Conservation (phyloP, 2,797 vertebrate genomes). For the Molossus alvarezi region DNA sequence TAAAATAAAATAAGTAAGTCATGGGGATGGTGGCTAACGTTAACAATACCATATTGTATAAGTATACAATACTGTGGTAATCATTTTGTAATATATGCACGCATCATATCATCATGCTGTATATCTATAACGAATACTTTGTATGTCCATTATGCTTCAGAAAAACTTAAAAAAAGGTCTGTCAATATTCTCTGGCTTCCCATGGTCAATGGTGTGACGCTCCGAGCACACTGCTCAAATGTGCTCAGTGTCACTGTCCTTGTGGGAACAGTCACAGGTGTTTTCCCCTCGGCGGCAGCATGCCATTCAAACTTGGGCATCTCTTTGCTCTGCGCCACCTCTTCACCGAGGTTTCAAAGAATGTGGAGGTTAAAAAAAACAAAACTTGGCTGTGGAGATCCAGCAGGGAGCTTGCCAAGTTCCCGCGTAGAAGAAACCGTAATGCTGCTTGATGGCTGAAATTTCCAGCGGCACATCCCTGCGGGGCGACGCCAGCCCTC, state of each 20-base stretch:
- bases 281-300: not conserved
- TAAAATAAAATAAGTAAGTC: not conserved
- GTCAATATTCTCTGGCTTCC: not conserved
- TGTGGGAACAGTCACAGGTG: not conserved
- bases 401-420: not conserved
- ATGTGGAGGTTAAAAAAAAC: not conserved
- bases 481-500: accelerated
- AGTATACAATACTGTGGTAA: not conserved
- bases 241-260: not conserved
- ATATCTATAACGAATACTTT: not conserved
- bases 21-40: not conserved
- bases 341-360: not conserved
- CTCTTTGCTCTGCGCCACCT: not conserved
- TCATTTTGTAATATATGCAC: not conserved
- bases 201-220: not conserved
- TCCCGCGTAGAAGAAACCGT: not conserved
- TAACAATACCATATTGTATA: not conserved
- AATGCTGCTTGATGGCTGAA: not conserved
- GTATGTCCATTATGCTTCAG: not conserved
- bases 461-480: not conserved
- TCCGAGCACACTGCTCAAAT: accelerated
- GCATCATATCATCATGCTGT: not conserved
- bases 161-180: not conserved
- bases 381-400: not conserved
- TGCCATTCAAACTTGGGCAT: not conserved